Percentiles rank a stretch among this genome's conserved stretches.
Evolutionary conservation across 2,797 vertebrate genomes (phyloP).

Genomic region (Leptodactylus fallax): DNA sequence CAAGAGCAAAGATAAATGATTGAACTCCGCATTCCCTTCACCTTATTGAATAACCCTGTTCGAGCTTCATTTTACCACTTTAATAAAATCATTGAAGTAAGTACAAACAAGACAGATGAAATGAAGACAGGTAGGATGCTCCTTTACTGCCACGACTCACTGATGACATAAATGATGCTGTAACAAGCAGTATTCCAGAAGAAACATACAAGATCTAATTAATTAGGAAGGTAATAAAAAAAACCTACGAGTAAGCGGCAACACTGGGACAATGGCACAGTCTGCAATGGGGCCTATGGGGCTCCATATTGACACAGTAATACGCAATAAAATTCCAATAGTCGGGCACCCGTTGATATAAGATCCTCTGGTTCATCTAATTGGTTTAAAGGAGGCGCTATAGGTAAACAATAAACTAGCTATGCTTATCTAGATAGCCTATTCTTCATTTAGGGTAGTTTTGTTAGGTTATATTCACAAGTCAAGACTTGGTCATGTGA

Average conservation of each 20-base stretch:
- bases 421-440: too few species aligned
- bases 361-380: not conserved
- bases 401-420: too few species aligned
- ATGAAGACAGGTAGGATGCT: conserved; percentile 15
- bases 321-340: not conserved
- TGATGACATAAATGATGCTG: not conserved
- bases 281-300: not conserved
- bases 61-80: conserved; percentile 21
- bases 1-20: conserved; percentile 1
- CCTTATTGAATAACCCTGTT: conserved; percentile 17
- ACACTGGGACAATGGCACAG: not conserved
- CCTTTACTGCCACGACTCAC: not conserved
- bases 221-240: conserved; percentile 11
- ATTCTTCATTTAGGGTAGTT: too few species aligned
- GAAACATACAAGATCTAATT: conserved; percentile 13
- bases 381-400: not conserved
- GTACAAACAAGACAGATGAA: conserved; percentile 2
- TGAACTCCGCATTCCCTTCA: not conserved
- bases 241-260: not conserved
- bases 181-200: conserved; percentile 7
- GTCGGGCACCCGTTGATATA: not conserved
- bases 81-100: conserved; percentile 24
- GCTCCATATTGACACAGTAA: not conserved
- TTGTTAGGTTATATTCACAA: too few species aligned
- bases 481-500: too few species aligned